Conservation (phyloP, 37 sponge, comb jelly and placozoan species). For the Crambe crambe region DNA sequence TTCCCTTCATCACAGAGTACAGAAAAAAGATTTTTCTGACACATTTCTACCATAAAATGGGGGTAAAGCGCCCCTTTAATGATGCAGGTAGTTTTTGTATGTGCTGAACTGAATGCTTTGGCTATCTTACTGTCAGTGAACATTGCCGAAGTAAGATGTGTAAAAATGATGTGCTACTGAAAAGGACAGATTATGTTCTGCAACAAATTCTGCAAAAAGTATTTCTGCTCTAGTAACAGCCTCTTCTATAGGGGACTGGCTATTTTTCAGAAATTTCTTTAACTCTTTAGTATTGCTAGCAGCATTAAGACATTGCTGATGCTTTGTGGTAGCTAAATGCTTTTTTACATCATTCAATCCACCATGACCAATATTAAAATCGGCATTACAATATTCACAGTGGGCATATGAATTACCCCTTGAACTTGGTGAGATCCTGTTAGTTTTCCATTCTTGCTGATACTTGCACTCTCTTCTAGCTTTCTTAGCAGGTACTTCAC, state of each 20-base stretch:
- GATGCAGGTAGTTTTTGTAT: not conserved
- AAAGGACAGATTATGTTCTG: slow-evolving; percentile 13
- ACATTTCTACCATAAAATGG: not conserved
- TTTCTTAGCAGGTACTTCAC: too few relatives aligned
- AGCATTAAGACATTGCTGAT: not conserved
- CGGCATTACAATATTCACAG: slow-evolving; percentile 4
- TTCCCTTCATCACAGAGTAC: slow-evolving; percentile 17
- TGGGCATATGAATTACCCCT: not conserved
- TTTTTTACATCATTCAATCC: slow-evolving; percentile 12
- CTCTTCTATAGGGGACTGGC: slow-evolving; percentile 13
- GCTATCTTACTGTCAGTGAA: slow-evolving; percentile 11
- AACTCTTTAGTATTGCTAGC: not conserved
- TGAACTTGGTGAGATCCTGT: not conserved
- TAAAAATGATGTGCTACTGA: slow-evolving; percentile 3
- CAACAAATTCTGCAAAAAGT: slow-evolving; percentile 7
- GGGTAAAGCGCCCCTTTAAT: not conserved
- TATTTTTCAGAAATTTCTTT: not conserved
- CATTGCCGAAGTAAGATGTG: not conserved
- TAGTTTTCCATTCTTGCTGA: slow-evolving; percentile 1
- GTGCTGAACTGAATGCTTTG: not conserved
- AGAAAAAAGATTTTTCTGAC: not conserved
- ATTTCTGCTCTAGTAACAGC: slow-evolving; percentile 15
- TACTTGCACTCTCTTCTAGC: slow-evolving; percentile 16
- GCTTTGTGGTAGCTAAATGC: slow-evolving; percentile 19
- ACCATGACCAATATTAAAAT: slow-evolving; percentile 12